Evolutionary conservation across 2,797 vertebrate genomes (phyloP).

Genomic region (Masticophis lateralis): DNA sequence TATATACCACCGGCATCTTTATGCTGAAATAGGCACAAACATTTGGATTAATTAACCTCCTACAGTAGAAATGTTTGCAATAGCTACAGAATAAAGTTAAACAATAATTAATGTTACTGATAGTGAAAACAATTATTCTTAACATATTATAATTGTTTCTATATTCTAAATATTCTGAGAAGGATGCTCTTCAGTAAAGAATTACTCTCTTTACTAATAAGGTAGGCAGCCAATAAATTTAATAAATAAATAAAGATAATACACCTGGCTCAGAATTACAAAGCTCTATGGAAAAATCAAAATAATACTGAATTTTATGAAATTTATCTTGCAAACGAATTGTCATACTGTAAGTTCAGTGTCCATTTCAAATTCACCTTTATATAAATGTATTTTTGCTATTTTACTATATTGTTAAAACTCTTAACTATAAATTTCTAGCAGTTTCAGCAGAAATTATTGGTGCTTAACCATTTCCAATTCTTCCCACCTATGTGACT

Average conservation of each 20-base stretch:
- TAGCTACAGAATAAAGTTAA: neutral
- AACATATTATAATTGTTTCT: neutral
- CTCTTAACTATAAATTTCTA: neutral
- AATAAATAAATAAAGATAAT: neutral
- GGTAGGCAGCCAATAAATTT: neutral
- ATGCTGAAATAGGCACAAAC: neutral
- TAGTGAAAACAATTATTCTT: neutral
- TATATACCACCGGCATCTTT: neutral
- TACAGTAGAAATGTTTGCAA: neutral
- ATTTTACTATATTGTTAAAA: neutral
- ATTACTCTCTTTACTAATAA: neutral
- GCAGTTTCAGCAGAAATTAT: neutral
- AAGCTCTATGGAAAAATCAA: neutral
- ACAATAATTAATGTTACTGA: neutral
- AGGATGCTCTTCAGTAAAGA: neutral
- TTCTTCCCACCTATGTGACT: neutral
- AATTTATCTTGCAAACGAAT: neutral
- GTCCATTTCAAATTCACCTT: neutral
- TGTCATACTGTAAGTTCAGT: neutral
- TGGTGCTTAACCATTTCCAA: neutral
- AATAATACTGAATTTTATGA: neutral
- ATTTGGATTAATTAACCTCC: neutral
- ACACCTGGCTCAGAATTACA: neutral
- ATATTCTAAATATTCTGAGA: neutral
- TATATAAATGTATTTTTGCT: neutral